A percentile compares a stretch with the other conserved stretches of the same genome.
Evolutionary conservation across 2,888 invertebrate genomes (phyloP).

Genomic region (Kryphioiulus occultus): DNA sequence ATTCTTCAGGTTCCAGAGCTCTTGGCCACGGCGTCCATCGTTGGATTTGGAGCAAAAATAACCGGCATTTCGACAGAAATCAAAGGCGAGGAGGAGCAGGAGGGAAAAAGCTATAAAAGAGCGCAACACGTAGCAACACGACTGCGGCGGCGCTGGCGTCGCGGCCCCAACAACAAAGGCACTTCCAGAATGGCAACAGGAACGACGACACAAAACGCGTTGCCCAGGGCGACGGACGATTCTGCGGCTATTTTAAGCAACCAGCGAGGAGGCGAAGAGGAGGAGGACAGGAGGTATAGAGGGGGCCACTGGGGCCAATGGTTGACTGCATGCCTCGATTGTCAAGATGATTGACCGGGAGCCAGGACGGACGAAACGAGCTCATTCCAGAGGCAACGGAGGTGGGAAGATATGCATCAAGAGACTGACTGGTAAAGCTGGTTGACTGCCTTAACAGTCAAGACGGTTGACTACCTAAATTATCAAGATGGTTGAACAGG

Average conservation of each 20-base stretch:
- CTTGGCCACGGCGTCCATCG: too few relatives aligned
- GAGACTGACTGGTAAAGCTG: too few relatives aligned
- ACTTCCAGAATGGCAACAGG: background rate
- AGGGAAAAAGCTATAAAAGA: background rate
- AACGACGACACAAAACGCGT: background rate
- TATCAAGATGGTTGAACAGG: too few relatives aligned
- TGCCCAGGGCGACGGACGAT: background rate
- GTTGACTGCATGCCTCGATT: background rate
- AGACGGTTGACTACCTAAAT: too few relatives aligned
- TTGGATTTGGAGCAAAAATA: too few relatives aligned
- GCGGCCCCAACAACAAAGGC: constrained; percentile 12
- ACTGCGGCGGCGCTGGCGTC: background rate
- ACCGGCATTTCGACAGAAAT: background rate
- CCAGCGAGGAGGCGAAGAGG: background rate
- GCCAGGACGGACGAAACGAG: too few relatives aligned
- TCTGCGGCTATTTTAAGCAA: background rate
- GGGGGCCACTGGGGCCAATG: too few relatives aligned
- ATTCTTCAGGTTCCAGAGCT: background rate
- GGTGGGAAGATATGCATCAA: too few relatives aligned
- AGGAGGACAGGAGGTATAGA: too few relatives aligned
- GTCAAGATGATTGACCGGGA: too few relatives aligned
- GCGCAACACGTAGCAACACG: constrained; percentile 10
- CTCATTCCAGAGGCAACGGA: too few relatives aligned
- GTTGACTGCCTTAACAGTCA: too few relatives aligned
- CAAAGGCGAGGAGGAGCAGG: background rate